These are phyloP conservation scores for Nycticryphes semicollaris DNA, from an alignment of 2,113 vertebrate genomes.

Conservation along the genomic window DNA sequence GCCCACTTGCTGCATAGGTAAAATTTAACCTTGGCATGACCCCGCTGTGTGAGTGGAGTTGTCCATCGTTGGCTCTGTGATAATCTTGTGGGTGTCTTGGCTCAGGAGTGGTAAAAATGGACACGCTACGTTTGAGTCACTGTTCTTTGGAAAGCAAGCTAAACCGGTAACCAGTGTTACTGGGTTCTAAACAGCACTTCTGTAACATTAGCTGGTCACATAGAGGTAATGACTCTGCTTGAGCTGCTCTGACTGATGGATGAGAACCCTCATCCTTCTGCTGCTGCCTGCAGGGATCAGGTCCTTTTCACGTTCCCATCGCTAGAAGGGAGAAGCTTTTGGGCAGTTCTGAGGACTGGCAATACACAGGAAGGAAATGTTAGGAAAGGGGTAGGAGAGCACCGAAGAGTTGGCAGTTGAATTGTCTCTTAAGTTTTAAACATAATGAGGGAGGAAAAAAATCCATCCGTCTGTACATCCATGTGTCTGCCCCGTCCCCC, in stretches of 20 bases:
- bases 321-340: neutral
- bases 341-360: neutral
- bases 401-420: neutral
- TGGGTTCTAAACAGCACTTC: neutral
- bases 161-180: neutral
- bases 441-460: neutral
- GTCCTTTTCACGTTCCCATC: fast-evolving
- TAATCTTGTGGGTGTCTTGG: neutral
- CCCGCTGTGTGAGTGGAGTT: neutral
- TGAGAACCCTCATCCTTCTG: neutral
- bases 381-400: neutral
- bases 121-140: neutral
- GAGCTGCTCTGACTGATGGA: neutral
- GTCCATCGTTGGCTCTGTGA: neutral
- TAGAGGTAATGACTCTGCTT: neutral
- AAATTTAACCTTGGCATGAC: neutral
- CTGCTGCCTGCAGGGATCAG: neutral
- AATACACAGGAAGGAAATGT: neutral
- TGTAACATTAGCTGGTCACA: neutral
- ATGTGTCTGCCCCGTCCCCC: fast-evolving
- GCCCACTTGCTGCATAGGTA: neutral
- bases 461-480: fast-evolving
- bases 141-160: neutral
- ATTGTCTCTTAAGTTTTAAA: neutral
- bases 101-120: neutral